Evolutionary conservation across 2,113 vertebrate species (phyloP), one percentile per base, ranked within the genome.

Genomic region (Equus przewalskii): DNA sequence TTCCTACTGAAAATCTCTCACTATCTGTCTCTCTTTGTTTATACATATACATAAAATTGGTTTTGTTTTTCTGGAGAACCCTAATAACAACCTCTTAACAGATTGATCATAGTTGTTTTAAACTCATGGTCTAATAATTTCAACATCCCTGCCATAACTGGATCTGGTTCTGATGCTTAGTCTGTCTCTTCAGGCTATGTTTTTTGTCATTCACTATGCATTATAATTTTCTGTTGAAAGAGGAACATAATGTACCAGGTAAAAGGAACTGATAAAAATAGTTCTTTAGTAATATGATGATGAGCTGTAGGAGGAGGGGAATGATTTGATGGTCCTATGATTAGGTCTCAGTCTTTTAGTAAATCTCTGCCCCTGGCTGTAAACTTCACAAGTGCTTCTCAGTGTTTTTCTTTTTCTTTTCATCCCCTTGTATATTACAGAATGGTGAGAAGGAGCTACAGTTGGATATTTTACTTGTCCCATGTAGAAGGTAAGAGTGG

Each of bases 281-380:
- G 12, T n/a, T 8, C 12, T 54, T 72, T 78, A 78, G 44, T 60
- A 70, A 78, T 9, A 11, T 19, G 19, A 28, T 22, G 1, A 28
- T n/a, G 46, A 79, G 26, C 4, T 91, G 8, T 19, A 19, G 14
- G 36, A 26, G 26, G 24, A 6, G 44, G 16, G 44, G 54, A n/a
- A 21, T 1, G 24, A 15, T n/a, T 44, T 3, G 7, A 0, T 1
- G 22, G 11, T 28, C 3, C 44, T 22, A 11, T 60, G 28, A n/a
- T 51, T 54, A 54, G 65, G n/a, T 54, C 12, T 62, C 24, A 36
- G 30, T 54, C 19, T 80, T 72, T 26, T 41, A 80, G 54, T 7
- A 11, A 70, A 21, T 46, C 26, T 86, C 49, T 80, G 54, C 4
- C n/a, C 49, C 19, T 28, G 14, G 24, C 2, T 72, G 69, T 64